Evolutionary conservation across 2,888 invertebrate genomes (phyloP), one percentile per base, ranked within the genome.

Genomic region (Mongoloraphidia duomilia): DNA sequence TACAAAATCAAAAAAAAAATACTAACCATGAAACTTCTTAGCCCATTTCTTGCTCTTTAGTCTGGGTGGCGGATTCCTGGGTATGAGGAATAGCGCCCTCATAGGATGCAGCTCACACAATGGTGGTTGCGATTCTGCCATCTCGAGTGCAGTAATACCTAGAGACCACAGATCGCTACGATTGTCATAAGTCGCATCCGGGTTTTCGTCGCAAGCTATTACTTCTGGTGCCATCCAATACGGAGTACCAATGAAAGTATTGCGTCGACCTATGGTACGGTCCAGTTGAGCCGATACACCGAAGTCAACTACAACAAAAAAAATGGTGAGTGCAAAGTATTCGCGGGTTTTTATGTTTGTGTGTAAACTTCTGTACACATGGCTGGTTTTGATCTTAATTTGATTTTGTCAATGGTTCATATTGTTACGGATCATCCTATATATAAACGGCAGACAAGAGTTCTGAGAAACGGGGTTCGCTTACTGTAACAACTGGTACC

Each of bases 151-250:
- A 50, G 97, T 98, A 63, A 99, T 99, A 62, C 97, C 91, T 57
- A 89, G 74, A 44, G 88, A 89, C 89, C 89, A 90, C 53, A 91
- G 75, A 70, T 91, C 91, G 60, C 88, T 89, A 61, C 91, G 83
- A 74, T 96, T 96, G 72, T 99, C 98, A 65, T 99, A 99, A 14
- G 98, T 99, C 51, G 98, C 97, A 66, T 98, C 97, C 44, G 96
- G 94, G 72, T 98, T 98, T 71, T 98, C 97, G 72, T 99, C 98
- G 71, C 98, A 99, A 49, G 97, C 98, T 63, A 98, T 98, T 44
- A 97, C 97, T 76, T 97, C 97, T 3, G 96, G 97, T 39, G 96
- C 96, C 97, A 97, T 97, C 93, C 93, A 93, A 67, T 93, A 93
- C 9, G 92, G 93, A 13, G 93, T 93, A 56, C 98, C 98, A 62